phyloP scores from a whole-genome alignment of 2,888 invertebrate genomes.

The Trachelus troglodyta region DNA sequence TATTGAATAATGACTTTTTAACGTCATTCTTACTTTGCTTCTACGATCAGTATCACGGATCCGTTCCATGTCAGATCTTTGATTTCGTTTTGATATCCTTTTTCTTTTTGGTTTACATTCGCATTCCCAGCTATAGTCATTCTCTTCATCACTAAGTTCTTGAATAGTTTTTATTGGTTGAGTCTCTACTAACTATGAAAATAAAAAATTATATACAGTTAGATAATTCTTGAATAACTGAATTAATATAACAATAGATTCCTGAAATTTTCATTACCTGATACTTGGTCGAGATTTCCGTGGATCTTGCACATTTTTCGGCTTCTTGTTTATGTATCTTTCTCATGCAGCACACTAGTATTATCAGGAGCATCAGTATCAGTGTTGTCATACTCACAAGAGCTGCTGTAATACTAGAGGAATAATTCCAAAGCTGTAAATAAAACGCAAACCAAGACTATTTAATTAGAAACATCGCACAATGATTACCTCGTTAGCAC shows the following conservation, averaged over 20 bases:
- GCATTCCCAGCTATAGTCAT: constrained; percentile 28
- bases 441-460: neutral
- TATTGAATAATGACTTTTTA: neutral
- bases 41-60: neutral
- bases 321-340: constrained; percentile 20
- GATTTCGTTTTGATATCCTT: constrained; percentile 21
- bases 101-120: constrained; percentile 23
- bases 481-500: constrained; percentile 5
- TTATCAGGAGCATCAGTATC: constrained; percentile 34
- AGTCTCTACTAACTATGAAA: neutral
- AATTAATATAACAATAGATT: neutral
- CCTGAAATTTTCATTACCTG: constrained; percentile 15
- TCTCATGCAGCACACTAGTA: constrained; percentile 36
- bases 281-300: constrained; percentile 23
- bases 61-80: neutral
- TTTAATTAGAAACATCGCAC: constrained; percentile 5
- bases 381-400: constrained; percentile 35
- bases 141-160: constrained; percentile 28
- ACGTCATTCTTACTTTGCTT: neutral
- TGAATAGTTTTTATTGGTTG: neutral
- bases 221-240: neutral
- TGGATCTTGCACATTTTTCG: constrained; percentile 20
- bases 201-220: neutral
- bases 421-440: constrained; percentile 46
- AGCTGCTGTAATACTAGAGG: constrained; percentile 37